Conservation (phyloP, 2,113 vertebrate species). For the Oxygymnocypris stewartii region DNA sequence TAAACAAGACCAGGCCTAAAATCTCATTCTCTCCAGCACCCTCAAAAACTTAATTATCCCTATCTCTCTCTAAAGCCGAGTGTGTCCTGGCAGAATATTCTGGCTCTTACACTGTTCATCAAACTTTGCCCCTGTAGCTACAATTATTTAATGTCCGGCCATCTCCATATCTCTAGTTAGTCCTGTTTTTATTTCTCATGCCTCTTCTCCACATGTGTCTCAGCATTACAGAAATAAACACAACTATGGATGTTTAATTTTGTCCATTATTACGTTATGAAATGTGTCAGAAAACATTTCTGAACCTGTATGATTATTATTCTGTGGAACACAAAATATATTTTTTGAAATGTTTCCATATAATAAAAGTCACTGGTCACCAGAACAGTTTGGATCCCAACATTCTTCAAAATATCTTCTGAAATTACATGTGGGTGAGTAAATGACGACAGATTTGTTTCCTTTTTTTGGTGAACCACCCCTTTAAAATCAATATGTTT, state of each 20-base stretch:
- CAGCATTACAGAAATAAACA: background rate
- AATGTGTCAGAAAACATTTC: background rate
- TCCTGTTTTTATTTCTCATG: background rate
- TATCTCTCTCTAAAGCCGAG: conserved; percentile 9
- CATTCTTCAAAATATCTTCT: background rate
- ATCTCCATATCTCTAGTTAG: conserved; percentile 2
- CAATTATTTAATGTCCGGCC: conserved; percentile 10
- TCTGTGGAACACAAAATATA: background rate
- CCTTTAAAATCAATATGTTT: conserved; percentile 1
- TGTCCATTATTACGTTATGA: background rate
- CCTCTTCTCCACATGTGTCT: conserved; percentile 1
- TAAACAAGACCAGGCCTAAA: background rate
- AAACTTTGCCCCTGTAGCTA: background rate
- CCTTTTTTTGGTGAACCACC: background rate
- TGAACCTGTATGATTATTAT: background rate
- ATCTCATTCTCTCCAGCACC: conserved; percentile 15
- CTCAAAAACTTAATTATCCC: background rate
- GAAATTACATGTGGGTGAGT: background rate
- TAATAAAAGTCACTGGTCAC: background rate
- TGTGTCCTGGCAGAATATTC: conserved; percentile 13
- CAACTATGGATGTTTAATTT: background rate
- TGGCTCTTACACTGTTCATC: background rate
- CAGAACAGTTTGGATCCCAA: background rate
- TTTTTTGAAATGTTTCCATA: background rate
- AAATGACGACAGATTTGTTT: background rate